Conservation (phyloP, 2,888 invertebrate species). For the Drosophila affinis region DNA sequence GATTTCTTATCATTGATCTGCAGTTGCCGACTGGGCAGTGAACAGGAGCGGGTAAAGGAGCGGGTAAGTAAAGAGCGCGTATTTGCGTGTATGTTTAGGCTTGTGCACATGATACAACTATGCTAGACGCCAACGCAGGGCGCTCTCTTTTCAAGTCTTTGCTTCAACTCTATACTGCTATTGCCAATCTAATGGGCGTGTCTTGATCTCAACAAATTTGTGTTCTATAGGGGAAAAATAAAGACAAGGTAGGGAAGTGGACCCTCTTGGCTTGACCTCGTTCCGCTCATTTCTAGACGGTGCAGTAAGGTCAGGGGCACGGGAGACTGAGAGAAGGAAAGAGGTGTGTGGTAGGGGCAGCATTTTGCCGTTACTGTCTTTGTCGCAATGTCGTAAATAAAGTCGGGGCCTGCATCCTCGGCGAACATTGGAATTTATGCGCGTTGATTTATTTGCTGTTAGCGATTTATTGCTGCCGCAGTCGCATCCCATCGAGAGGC, state of each 20-base stretch:
- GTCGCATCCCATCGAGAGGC: conserved; percentile 55
- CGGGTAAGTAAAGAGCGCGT: too few relatives aligned
- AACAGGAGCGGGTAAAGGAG: too few relatives aligned
- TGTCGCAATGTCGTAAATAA: conserved; percentile 79
- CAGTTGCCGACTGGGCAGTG: too few relatives aligned
- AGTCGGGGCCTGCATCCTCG: conserved; percentile 73
- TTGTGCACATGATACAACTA: too few relatives aligned
- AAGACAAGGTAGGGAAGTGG: background rate
- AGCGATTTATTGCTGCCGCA: conserved; percentile 83
- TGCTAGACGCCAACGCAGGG: too few relatives aligned
- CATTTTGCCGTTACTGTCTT: conserved; percentile 73
- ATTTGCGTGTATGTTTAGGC: too few relatives aligned
- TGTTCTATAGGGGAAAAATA: background rate
- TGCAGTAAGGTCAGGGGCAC: conserved; percentile 24
- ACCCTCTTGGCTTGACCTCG: conserved; percentile 35
- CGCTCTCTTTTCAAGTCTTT: too few relatives aligned
- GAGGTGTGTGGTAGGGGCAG: conserved; percentile 36
- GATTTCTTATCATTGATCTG: too few relatives aligned
- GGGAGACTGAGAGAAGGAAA: background rate
- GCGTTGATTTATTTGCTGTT: conserved; percentile 83
- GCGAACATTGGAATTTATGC: conserved; percentile 81
- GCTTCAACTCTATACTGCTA: too few relatives aligned
- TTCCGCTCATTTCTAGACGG: conserved; percentile 5
- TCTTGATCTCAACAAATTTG: background rate
- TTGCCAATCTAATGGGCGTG: background rate